phyloP scores from a whole-genome alignment of 2,113 vertebrate genomes.

The Leuciscus idus region DNA sequence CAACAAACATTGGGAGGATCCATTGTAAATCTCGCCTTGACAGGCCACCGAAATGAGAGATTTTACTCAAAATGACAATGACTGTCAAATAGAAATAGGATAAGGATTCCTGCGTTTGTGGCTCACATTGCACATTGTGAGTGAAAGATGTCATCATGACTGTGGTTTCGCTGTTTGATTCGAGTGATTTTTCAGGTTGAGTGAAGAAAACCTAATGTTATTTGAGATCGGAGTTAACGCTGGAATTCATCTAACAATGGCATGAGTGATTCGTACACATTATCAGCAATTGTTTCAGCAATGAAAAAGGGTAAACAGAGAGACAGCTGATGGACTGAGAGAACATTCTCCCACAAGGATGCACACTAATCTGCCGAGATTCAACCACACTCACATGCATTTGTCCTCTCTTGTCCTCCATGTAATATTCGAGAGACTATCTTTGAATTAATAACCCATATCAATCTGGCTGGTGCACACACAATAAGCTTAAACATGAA shows the following conservation, averaged over 20 bases:
- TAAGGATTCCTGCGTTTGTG: constrained; percentile 20
- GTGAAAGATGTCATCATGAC: constrained; percentile 46
- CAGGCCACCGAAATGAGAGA: constrained; percentile 36
- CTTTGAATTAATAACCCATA: not conserved
- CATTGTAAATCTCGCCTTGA: constrained; percentile 19
- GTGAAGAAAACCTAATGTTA: constrained; percentile 36
- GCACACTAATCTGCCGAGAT: not conserved
- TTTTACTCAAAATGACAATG: constrained; percentile 37
- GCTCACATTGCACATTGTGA: constrained; percentile 25
- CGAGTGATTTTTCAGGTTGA: constrained; percentile 29
- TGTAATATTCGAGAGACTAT: not conserved
- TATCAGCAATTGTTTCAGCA: constrained; percentile 10
- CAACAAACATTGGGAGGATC: not conserved
- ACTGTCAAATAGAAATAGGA: constrained; percentile 40
- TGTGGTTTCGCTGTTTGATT: constrained; percentile 7
- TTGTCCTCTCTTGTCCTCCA: constrained; percentile 2
- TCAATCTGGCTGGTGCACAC: not conserved
- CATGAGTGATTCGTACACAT: constrained; percentile 11
- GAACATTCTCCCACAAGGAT: not conserved
- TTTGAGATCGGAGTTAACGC: not conserved
- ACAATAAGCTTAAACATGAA: not conserved
- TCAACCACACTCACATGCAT: not conserved
- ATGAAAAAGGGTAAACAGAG: constrained; percentile 2
- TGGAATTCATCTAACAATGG: constrained; percentile 14
- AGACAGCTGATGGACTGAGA: not conserved